Conservation (phyloP, 2,113 vertebrate species). For the Euleptes europaea region DNA sequence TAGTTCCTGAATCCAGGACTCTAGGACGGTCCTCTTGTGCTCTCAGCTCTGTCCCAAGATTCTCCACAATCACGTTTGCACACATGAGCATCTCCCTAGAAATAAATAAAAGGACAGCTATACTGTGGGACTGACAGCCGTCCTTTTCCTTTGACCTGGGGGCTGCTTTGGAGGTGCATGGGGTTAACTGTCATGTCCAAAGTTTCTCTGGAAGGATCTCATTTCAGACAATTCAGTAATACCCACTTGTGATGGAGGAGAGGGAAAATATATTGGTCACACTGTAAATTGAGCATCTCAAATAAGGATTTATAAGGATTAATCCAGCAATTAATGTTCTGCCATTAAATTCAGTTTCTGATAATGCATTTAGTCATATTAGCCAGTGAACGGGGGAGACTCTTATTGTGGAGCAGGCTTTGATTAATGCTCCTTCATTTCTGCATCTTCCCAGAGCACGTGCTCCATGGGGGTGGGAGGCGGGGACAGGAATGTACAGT, state of each 20-base stretch:
- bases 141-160: not conserved
- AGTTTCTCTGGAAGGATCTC: slow-evolving; percentile 41
- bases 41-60: too few species aligned
- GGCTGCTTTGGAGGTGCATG: not conserved
- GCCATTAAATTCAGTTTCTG: slow-evolving; percentile 60
- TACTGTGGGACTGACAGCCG: too few species aligned
- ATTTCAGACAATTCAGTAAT: slow-evolving; percentile 53
- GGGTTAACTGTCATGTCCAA: slow-evolving; percentile 22
- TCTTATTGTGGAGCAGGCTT: rapidly evolving
- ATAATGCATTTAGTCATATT: slow-evolving; percentile 48
- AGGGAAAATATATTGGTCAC: slow-evolving; percentile 45
- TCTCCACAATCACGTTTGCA: too few species aligned
- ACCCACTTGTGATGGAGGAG: slow-evolving; percentile 43
- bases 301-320: slow-evolving; percentile 66
- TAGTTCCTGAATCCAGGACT: too few species aligned
- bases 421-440: rapidly evolving
- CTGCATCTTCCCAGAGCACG: rapidly evolving
- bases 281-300: slow-evolving; percentile 67
- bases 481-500: not conserved
- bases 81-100: too few species aligned
- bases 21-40: too few species aligned
- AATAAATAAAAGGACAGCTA: too few species aligned
- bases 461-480: too few species aligned
- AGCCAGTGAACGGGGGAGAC: slow-evolving; percentile 40
- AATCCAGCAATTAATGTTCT: slow-evolving; percentile 64